These are phyloP conservation scores for Emydoidea blandingii DNA, from an alignment of 2,797 vertebrate genomes.

Conservation along the genomic window DNA sequence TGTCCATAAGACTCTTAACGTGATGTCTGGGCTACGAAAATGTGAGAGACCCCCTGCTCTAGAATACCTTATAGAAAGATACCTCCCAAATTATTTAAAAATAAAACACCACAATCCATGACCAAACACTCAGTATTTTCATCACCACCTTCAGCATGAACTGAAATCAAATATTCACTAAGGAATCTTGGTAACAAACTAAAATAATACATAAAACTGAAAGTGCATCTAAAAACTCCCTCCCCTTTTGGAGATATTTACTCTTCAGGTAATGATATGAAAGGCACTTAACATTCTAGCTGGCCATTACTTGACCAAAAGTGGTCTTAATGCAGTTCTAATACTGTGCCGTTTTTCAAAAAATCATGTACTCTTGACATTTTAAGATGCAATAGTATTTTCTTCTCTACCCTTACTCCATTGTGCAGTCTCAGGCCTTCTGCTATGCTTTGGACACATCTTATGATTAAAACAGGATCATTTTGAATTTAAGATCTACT, in stretches of 20 bases:
- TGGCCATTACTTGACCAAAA: background rate
- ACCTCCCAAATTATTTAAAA: background rate
- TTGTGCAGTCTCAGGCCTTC: background rate
- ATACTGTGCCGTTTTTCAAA: background rate
- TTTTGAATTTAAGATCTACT: fast-evolving
- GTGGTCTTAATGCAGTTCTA: background rate
- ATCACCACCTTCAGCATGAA: background rate
- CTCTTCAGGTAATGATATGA: background rate
- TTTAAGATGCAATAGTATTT: background rate
- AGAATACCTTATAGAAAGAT: background rate
- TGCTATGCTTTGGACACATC: fast-evolving
- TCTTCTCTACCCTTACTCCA: background rate
- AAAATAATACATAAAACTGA: background rate
- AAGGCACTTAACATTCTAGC: background rate
- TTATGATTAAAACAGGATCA: background rate
- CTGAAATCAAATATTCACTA: background rate
- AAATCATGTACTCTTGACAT: fast-evolving
- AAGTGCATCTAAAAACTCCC: background rate
- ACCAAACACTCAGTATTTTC: background rate
- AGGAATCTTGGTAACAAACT: background rate
- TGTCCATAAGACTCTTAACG: background rate
- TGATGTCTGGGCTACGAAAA: background rate
- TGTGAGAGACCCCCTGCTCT: background rate
- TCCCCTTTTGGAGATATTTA: background rate
- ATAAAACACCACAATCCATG: background rate